A percentile compares a stretch with the other conserved stretches of the same genome.
phyloP scores from a whole-genome alignment of 2,797 vertebrate genomes.

The Brachyrhaphis roseni region DNA sequence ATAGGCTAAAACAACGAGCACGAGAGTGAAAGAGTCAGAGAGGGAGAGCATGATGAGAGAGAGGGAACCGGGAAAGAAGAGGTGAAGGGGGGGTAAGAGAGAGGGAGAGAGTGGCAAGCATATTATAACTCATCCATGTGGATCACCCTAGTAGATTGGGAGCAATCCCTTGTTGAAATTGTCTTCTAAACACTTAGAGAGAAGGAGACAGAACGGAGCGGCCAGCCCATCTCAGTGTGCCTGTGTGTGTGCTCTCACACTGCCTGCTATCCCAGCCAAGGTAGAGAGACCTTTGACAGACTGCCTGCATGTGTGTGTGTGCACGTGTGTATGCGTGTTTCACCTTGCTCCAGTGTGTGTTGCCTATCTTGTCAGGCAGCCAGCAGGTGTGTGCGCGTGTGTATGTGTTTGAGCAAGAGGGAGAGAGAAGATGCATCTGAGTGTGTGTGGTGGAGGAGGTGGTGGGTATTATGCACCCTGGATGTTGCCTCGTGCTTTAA shows the following conservation, averaged over 20 bases:
- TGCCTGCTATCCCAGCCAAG: slow-evolving; percentile 78
- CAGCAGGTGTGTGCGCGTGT: slow-evolving; percentile 62
- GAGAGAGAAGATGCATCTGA: slow-evolving; percentile 48
- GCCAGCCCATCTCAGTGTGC: slow-evolving; percentile 74
- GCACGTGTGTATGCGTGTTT: slow-evolving; percentile 35
- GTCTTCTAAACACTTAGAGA: slow-evolving; percentile 84
- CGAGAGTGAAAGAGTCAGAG: slow-evolving; percentile 73
- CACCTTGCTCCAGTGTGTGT: slow-evolving; percentile 36
- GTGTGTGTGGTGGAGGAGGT: slow-evolving; percentile 44
- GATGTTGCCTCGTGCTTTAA: slow-evolving; percentile 86
- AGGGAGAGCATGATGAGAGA: slow-evolving; percentile 64
- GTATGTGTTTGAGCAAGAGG: slow-evolving; percentile 60
- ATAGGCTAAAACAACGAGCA: slow-evolving; percentile 84
- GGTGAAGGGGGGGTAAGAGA: slow-evolving; percentile 56
- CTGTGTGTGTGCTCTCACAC: slow-evolving; percentile 73
- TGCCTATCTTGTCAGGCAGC: slow-evolving; percentile 71
- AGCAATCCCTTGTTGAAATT: slow-evolving; percentile 85
- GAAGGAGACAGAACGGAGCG: slow-evolving; percentile 78
- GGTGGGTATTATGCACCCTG: slow-evolving; percentile 84
- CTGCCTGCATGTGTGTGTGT: slow-evolving; percentile 64
- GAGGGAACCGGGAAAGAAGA: slow-evolving; percentile 65
- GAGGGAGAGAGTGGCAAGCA: slow-evolving; percentile 84
- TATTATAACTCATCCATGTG: slow-evolving; percentile 86
- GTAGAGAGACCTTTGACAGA: slow-evolving; percentile 79
- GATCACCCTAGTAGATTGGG: slow-evolving; percentile 82